Base-by-base conservation (phyloP, 2,113 vertebrate species). In the Oncorhynchus keta region DNA sequence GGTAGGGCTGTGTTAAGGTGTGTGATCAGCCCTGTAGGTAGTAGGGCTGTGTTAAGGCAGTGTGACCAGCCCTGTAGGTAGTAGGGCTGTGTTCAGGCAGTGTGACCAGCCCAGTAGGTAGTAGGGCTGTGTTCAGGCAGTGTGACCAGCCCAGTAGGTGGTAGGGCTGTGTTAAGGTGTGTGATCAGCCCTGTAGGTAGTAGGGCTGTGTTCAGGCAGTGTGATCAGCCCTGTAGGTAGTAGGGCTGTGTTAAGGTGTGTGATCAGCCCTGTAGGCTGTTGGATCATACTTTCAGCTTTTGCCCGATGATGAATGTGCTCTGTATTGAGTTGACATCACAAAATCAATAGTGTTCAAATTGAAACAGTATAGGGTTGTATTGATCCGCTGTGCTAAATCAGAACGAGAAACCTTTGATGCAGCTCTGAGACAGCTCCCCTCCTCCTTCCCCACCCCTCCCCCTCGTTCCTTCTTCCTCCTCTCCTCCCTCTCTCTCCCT, bases 301-400 rank as follows among this genome's bases (percentile, higher is more conserved):
- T 93, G 90, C 93, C 89, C 88, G 93, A 93, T 97, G 96, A 98
- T 98, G 92, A 97, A 98, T 97, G 95, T 95, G 90, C 91, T 84
- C 92, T 85, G 87, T 92, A 92, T 92, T 91, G 93, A 96, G 92
- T 93, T 92, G 89, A 90, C 92, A 95, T 95, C 93, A 95, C 90
- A 96, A 97, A 98, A 98, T 99, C 98, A 95, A 98, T 99, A 94
- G 89, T 93, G 93, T 91, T 95, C 96, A 99, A 98, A 97, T 99
- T 98, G 97, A 97, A 98, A 97, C 96, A 97, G 96, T 98, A 97
- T 99, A 97, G 96, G 95, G 94, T 96, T 86, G 83, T 97, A 98
- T 98, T 97, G 98, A 99, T 99, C 97, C 85, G 87, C 88, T 87
- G 90, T 84, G 92, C 94, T 95, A 96, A 98, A 96, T 96, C 97